Conservation (phyloP, 2,797 vertebrate species). For the Coilia nasus region DNA sequence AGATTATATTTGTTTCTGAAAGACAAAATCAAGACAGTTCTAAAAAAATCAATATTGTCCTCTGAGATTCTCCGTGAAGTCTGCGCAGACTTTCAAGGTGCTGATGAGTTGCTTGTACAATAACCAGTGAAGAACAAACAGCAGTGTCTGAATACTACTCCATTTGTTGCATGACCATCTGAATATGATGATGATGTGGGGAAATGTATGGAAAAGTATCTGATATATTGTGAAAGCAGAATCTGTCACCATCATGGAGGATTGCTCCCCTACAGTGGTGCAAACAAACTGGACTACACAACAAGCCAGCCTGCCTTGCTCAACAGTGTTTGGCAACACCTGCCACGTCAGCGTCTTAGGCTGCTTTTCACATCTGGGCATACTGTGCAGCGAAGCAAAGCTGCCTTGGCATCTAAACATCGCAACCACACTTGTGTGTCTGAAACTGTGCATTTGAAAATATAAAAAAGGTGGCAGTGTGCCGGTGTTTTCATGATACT, state of each 20-base stretch:
- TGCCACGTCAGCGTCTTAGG: constrained; percentile 23
- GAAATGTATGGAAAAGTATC: constrained; percentile 24
- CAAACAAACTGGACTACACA: constrained; percentile 9
- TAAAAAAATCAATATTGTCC: too few relatives aligned
- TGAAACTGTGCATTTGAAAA: not conserved
- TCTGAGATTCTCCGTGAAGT: too few relatives aligned
- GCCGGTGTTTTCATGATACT: too few relatives aligned
- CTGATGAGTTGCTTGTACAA: not conserved
- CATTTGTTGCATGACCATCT: constrained; percentile 18
- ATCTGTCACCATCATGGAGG: constrained; percentile 30
- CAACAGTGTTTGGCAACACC: constrained; percentile 33
- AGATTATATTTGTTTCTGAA: too few relatives aligned
- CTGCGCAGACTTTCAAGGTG: too few relatives aligned
- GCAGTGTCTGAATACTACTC: constrained; percentile 25
- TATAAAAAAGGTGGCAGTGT: too few relatives aligned
- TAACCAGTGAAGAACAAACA: not conserved
- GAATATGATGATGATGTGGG: constrained; percentile 35
- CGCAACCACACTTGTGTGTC: constrained; percentile 21
- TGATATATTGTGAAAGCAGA: constrained; percentile 25
- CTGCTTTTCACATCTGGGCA: constrained; percentile 21
- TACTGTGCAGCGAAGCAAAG: constrained; percentile 35
- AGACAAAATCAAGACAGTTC: too few relatives aligned
- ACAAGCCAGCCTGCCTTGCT: constrained; percentile 10
- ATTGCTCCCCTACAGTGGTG: constrained; percentile 30
- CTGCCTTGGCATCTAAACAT: constrained; percentile 23